These are phyloP conservation scores for Hermetia illucens DNA, from an alignment of 1,140 invertebrate species.

Conservation along the genomic window DNA sequence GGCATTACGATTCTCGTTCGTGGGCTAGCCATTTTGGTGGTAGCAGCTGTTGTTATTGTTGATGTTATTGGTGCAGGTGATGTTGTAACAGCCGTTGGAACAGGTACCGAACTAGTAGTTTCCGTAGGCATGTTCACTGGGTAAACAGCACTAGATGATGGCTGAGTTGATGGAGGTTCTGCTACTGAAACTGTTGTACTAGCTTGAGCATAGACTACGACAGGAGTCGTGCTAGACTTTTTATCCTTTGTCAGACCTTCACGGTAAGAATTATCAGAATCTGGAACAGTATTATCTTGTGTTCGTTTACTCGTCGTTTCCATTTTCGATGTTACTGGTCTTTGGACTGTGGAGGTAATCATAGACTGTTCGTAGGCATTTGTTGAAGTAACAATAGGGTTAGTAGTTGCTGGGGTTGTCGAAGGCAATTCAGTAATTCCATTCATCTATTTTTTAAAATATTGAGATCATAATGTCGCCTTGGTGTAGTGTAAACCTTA, in stretches of 20 bases:
- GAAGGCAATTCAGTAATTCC: too few relatives aligned
- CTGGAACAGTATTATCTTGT: background rate
- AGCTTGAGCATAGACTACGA: constrained; percentile 5
- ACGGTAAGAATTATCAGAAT: background rate
- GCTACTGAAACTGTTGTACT: constrained; percentile 12
- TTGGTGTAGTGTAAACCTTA: too few relatives aligned
- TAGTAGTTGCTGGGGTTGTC: too few relatives aligned
- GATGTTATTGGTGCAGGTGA: constrained; percentile 4
- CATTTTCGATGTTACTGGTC: too few relatives aligned
- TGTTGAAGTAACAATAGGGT: background rate
- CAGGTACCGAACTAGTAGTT: too few relatives aligned
- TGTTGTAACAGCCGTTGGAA: constrained; percentile 8
- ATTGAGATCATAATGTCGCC: too few relatives aligned
- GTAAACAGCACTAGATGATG: too few relatives aligned
- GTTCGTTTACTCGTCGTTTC: background rate
- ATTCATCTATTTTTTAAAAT: too few relatives aligned
- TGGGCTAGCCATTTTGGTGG: constrained; percentile 14
- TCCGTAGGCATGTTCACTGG: too few relatives aligned
- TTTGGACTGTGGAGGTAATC: background rate
- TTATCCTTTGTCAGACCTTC: background rate
- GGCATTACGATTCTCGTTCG: constrained; percentile 12
- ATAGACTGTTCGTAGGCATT: background rate
- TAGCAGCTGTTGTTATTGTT: background rate
- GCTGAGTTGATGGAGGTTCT: constrained; percentile 12
- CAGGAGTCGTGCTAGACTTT: constrained; percentile 1